phyloP scores from a whole-genome alignment of 35 echinoderm and acorn worm species.

The Heliocidaris erythrogramma region DNA sequence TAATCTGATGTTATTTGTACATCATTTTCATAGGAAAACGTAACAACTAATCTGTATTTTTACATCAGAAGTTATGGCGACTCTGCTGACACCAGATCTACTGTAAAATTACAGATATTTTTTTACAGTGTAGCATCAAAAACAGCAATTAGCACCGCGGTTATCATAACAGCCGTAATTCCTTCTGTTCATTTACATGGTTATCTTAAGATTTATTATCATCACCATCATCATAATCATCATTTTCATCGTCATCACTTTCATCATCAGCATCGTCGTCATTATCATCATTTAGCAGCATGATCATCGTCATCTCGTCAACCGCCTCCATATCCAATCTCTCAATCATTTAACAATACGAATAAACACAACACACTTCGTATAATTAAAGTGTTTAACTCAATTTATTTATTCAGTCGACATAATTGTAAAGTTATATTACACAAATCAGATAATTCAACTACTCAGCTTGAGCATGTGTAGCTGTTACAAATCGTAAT shows the following conservation, averaged over 20 bases:
- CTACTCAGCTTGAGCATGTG: neutral
- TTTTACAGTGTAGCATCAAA: too few species aligned
- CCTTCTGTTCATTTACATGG: neutral
- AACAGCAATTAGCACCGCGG: neutral
- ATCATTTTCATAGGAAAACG: too few species aligned
- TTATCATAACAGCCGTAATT: neutral
- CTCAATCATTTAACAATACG: too few species aligned
- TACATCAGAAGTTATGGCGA: too few species aligned
- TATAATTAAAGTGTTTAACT: neutral
- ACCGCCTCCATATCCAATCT: too few species aligned
- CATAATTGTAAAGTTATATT: constrained; percentile 20
- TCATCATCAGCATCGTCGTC: constrained; percentile 13
- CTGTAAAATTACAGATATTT: too few species aligned
- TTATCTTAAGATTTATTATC: neutral
- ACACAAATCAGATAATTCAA: constrained; percentile 27
- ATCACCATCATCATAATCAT: neutral
- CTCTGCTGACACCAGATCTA: too few species aligned
- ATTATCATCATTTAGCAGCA: constrained; percentile 13
- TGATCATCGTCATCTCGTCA: neutral
- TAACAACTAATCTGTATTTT: too few species aligned
- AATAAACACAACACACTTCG: neutral
- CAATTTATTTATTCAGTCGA: constrained; percentile 19
- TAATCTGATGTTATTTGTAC: too few species aligned
- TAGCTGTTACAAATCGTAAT: neutral
- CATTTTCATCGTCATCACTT: neutral